Evolutionary conservation across 2,888 invertebrate species (phyloP), one percentile per base, ranked within the genome.

Genomic region (Cheilosia pagana): DNA sequence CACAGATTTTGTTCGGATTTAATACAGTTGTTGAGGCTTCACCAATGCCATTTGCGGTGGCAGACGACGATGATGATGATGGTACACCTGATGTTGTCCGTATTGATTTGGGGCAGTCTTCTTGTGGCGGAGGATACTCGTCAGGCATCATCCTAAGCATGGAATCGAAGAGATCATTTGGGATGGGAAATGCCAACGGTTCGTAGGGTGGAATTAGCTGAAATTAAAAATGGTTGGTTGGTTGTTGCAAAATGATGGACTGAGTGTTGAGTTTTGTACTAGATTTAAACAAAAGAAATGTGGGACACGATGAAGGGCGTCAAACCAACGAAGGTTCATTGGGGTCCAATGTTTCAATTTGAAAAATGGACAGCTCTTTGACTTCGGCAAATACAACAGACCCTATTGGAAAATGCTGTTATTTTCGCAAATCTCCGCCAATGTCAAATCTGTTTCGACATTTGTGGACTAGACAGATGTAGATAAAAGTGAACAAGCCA

Each of bases 171-270:
- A 93, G 92, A 52, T 94, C 94, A 59, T 96, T 96, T 6, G 93
- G 90, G 62, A 97, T 92, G 5, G 97, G 97, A 92, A 97, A 97
- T 86, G 92, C 91, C 62, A 96, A 93, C 45, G 95, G 94, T 78
- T 96, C 95, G 91, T 95, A 96, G 12, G 97, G 96, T 87, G 94
- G 93, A 89, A 96, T 94, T 88, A 92, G 91, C 94, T 95, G 93
- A 35, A 92, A 89, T 23, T 23, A 43, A 25, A 52, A 62, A 28
- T 28, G 43, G 0, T 52, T 50, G 14, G n/a, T 55, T 62, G 19
- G 23, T 23, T n/a, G 23, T 53, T 60, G 19, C 7, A 48, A 39
- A 14, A 21, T 19, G 1, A 43, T 3, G 7, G 2, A 7, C 7
- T 28, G 7, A 8, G 7, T 28, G 28, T 8, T 28, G 1, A 16